Base-by-base conservation (phyloP, 2,797 vertebrate species). In the Sebastes iracundus region DNA sequence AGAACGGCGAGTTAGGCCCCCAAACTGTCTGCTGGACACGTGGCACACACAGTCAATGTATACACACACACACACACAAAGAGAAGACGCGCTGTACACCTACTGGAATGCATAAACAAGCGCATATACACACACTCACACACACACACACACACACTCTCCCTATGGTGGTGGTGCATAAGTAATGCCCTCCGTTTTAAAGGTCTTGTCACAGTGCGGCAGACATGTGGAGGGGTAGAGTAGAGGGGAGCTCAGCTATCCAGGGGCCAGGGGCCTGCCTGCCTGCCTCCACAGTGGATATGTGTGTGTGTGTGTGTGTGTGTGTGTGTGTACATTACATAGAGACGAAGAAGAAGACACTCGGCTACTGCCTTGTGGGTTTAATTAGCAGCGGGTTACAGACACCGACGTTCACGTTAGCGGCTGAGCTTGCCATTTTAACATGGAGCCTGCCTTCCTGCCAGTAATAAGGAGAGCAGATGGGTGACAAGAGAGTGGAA, bases 341-440 rank as follows among this genome's bases (percentile, higher is more conserved):
- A 77, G 80, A 87, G 84, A 84, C 35, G 58, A 78, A 49, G 42
- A 78, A 49, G 42, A 18, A 89, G 90, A 91, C 86, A 90, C 90
- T 90, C 72, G 87, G 85, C 82, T 82, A 90, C 87, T 92, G 94
- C 91, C 92, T 95, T 94, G 90, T 94, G 93, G 94, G 93, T 96
- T 94, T 95, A 94, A 95, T 95, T 93, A 94, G 92, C 85, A 77
- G 84, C 12, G 67, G 80, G 87, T 93, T 93, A 92, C 78, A 90
- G 92, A 90, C 87, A 83, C 86, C 79, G 60, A 38, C 63, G 81
- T 84, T 92, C 88, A 91, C 90, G 94, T 95, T 94, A 93, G 90
- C 53, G 77, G 79, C 90, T 75, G 85, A 85, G 84, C 85, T 92
- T 86, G 88, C 92, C 88, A 87, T 90, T 93, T 92, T 73, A 92